These are phyloP conservation scores for Ryuthela nishihirai DNA, from an alignment of 2,888 invertebrate genomes.

Conservation along the genomic window DNA sequence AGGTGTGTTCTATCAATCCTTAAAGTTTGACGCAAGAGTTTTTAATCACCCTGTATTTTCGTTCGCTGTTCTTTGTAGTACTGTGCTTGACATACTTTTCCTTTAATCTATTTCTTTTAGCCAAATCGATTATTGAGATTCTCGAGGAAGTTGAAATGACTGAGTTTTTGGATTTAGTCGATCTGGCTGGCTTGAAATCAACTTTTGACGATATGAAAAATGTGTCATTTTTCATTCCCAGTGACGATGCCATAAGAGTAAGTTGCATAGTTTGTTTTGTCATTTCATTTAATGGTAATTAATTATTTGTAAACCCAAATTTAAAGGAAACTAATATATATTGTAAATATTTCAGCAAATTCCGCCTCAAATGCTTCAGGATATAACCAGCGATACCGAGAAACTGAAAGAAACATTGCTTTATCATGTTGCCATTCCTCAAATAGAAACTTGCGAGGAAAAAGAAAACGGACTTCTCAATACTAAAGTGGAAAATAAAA, in stretches of 20 bases:
- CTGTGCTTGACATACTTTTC: no score
- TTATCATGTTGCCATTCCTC: slow-evolving; percentile 62
- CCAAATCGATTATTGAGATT: slow-evolving; percentile 53
- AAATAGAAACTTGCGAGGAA: slow-evolving; percentile 58
- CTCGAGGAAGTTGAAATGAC: slow-evolving; percentile 61
- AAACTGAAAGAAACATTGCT: slow-evolving; percentile 60
- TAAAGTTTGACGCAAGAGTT: no score
- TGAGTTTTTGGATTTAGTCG: slow-evolving; percentile 55
- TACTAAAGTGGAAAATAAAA: slow-evolving; percentile 55
- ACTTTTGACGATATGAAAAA: slow-evolving; percentile 51
- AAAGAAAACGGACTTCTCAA: slow-evolving; percentile 57
- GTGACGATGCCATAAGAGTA: slow-evolving; percentile 52
- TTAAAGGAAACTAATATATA: not conserved
- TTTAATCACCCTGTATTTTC: no score
- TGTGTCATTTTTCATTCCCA: slow-evolving; percentile 56
- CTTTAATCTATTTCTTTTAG: slow-evolving; percentile 46
- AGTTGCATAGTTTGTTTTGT: not conserved
- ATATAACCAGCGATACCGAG: slow-evolving; percentile 51
- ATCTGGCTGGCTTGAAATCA: slow-evolving; percentile 51
- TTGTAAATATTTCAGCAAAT: slow-evolving; percentile 32
- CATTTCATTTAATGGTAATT: no score
- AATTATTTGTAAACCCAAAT: no score
- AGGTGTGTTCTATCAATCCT: no score
- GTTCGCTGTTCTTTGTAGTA: no score
- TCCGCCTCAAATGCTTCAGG: slow-evolving; percentile 41